phyloP scores from a whole-genome alignment of 2,797 vertebrate species.

The Lemur catta region DNA sequence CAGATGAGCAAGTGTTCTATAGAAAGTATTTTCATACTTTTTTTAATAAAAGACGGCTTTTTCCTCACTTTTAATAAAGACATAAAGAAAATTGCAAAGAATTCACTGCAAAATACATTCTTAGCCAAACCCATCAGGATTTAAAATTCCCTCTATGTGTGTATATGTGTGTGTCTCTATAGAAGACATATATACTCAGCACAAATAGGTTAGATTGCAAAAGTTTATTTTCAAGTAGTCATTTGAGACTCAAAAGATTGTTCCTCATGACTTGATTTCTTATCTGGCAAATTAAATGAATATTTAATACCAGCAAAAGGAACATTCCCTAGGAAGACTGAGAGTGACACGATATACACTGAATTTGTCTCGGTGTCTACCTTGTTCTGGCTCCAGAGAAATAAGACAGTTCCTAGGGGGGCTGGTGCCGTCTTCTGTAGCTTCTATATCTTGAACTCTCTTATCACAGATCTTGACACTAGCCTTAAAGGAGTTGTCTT shows the following conservation, averaged over 20 bases:
- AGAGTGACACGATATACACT: neutral
- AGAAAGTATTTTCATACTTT: conserved; percentile 47
- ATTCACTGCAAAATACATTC: conserved; percentile 42
- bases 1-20: conserved; percentile 59
- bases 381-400: neutral
- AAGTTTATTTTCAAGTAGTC: conserved; percentile 38
- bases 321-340: neutral
- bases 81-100: conserved; percentile 62
- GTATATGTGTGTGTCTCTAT: neutral
- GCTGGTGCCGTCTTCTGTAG: too few relatives aligned
- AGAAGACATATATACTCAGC: neutral
- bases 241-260: neutral
- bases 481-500: neutral
- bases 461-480: neutral
- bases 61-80: conserved; percentile 52
- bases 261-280: neutral
- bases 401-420: neutral
- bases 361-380: neutral
- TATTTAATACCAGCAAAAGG: neutral
- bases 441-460: neutral
- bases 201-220: neutral
- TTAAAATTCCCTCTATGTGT: neutral
- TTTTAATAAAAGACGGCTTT: conserved; percentile 55
- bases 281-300: neutral
- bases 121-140: conserved; percentile 34